phyloP scores from a whole-genome alignment of 2,797 vertebrate genomes.

The Poeciliopsis paucimaculata region DNA sequence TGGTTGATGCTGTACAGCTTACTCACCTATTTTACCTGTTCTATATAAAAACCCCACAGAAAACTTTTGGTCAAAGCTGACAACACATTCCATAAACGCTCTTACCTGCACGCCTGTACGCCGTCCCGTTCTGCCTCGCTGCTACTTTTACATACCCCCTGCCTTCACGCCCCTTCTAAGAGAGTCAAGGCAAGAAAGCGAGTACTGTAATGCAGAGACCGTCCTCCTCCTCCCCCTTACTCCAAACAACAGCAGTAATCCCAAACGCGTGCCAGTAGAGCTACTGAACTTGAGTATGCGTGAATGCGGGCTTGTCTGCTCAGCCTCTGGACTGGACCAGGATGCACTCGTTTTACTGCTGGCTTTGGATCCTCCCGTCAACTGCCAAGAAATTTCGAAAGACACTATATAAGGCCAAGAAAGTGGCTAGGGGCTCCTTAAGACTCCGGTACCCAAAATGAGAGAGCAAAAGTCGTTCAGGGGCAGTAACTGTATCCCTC shows the following conservation, averaged over 20 bases:
- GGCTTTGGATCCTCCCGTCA: constrained; percentile 49
- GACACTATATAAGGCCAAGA: constrained; percentile 78
- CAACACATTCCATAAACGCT: constrained; percentile 8
- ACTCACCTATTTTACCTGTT: background rate
- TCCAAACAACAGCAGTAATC: constrained; percentile 74
- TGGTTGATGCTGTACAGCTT: background rate
- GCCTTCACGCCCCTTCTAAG: constrained; percentile 55
- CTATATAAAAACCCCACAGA: background rate
- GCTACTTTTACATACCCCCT: constrained; percentile 61
- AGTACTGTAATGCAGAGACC: constrained; percentile 66
- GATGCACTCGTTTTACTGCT: constrained; percentile 58
- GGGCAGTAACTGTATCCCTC: constrained; percentile 69
- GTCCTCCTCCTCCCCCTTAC: constrained; percentile 41
- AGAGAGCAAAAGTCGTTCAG: constrained; percentile 62
- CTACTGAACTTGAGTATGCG: constrained; percentile 61
- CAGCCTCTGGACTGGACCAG: constrained; percentile 61
- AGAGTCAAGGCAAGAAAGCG: constrained; percentile 45
- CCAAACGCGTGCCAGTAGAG: constrained; percentile 71
- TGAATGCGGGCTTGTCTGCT: constrained; percentile 49
- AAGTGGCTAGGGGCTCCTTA: constrained; percentile 66
- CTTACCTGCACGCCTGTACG: constrained; percentile 68
- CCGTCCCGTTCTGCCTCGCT: constrained; percentile 52
- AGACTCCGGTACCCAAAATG: constrained; percentile 68
- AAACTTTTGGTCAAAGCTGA: background rate
- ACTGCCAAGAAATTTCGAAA: constrained; percentile 72